These are phyloP conservation scores for Steinernema khuongi DNA, from an alignment of 1,140 invertebrate genomes.

Conservation along the genomic window DNA sequence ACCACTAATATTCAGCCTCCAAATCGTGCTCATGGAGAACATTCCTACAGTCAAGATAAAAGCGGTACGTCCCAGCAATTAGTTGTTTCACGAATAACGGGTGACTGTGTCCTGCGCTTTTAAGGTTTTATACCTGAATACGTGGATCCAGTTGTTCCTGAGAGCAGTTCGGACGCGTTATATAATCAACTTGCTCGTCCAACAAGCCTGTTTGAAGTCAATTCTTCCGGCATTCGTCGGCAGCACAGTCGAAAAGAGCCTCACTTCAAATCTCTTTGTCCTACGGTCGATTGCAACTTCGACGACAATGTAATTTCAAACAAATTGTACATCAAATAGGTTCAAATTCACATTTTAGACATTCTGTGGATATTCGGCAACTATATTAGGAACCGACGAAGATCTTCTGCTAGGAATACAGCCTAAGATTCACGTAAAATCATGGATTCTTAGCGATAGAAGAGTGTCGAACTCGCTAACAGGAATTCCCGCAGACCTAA, in stretches of 20 bases:
- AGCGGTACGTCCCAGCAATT: background rate
- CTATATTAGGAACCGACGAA: constrained; percentile 9
- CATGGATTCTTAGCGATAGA: constrained; percentile 18
- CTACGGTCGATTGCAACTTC: constrained; percentile 35
- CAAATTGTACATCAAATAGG: background rate
- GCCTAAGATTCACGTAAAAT: constrained; percentile 2
- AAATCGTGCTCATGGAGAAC: constrained; percentile 14
- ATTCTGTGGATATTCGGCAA: constrained; percentile 35
- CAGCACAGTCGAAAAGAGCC: constrained; percentile 20
- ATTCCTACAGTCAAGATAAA: constrained; percentile 21
- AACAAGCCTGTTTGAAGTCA: background rate
- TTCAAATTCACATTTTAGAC: constrained; percentile 22
- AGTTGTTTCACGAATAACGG: background rate
- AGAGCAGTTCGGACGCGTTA: constrained; percentile 13
- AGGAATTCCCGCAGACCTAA: constrained; percentile 33
- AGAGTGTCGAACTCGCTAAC: constrained; percentile 36
- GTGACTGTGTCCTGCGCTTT: too few relatives aligned
- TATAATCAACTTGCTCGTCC: background rate
- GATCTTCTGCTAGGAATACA: background rate
- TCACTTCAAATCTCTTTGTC: constrained; percentile 25
- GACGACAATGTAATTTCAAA: constrained; percentile 27
- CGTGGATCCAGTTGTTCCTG: constrained; percentile 13
- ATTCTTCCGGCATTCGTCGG: background rate
- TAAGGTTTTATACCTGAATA: background rate
- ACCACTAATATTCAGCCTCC: background rate